Evolutionary conservation across 2,113 vertebrate species (phyloP).

Genomic region (Eublepharis macularius): DNA sequence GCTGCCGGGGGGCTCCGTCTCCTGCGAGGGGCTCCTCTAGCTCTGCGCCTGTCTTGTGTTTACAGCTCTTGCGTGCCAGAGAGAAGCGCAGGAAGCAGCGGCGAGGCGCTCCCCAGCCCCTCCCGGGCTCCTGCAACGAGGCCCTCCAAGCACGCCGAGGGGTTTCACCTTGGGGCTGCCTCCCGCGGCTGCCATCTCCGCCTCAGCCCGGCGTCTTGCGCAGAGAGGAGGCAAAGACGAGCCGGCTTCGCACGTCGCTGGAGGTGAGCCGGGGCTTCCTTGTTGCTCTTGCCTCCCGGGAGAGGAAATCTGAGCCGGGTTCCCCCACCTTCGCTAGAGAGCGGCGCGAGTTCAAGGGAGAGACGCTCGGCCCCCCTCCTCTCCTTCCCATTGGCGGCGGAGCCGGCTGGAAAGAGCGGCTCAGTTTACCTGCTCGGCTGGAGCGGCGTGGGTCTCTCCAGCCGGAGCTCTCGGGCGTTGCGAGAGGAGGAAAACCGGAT

Average conservation of each 20-base stretch:
- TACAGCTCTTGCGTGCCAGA: conserved; percentile 47
- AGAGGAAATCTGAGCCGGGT: conserved; percentile 46
- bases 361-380: not conserved
- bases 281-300: conserved; percentile 21
- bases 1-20: not conserved
- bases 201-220: too few relatives aligned
- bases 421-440: conserved; percentile 51
- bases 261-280: conserved; percentile 25
- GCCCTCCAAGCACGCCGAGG: conserved; percentile 29
- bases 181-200: not conserved
- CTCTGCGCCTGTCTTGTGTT: conserved; percentile 36
- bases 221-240: not conserved
- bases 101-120: conserved; percentile 23
- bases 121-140: conserved; percentile 37
- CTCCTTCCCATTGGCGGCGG: conserved; percentile 47
- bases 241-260: not conserved
- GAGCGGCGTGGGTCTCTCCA: conserved; percentile 41
- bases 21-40: conserved; percentile 40
- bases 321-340: conserved; percentile 49
- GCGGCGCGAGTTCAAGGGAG: conserved; percentile 60
- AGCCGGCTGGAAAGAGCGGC: conserved; percentile 44
- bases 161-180: conserved; percentile 55
- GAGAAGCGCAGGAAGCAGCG: conserved; percentile 37
- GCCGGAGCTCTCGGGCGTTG: conserved; percentile 32
- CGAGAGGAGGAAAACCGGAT: conserved; percentile 65